These are phyloP conservation scores for Spialia ferax DNA, from an alignment of 2,888 invertebrate genomes.

Conservation along the genomic window DNA sequence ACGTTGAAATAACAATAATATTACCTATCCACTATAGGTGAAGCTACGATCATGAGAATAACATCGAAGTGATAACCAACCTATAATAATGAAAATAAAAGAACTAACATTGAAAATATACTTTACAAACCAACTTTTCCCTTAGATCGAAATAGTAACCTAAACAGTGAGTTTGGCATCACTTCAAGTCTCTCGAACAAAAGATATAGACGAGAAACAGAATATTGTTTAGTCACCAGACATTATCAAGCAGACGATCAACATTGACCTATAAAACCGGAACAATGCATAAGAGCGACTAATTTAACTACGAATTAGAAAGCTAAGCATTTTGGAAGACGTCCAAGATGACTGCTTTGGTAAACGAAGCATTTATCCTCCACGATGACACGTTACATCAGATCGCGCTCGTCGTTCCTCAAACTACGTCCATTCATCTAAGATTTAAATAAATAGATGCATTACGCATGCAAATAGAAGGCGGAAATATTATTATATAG, in stretches of 20 bases:
- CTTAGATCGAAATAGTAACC: neutral
- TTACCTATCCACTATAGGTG: no score
- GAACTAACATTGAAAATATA: neutral
- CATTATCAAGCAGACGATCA: conserved; percentile 12
- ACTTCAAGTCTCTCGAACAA: neutral
- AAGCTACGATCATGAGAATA: no score
- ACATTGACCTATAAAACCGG: conserved; percentile 33
- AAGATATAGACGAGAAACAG: neutral
- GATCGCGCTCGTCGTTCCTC: conserved; percentile 7
- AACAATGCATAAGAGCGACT: conserved; percentile 26
- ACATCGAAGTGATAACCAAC: no score
- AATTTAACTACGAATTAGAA: conserved; percentile 35
- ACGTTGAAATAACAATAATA: neutral
- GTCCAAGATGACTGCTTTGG: conserved; percentile 43
- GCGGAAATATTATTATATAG: conserved; percentile 3
- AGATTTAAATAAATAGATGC: conserved; percentile 15
- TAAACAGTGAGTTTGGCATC: neutral
- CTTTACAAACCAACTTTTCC: no score
- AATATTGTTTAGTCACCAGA: conserved; percentile 1
- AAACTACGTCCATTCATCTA: conserved; percentile 23
- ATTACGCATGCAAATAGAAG: conserved; percentile 14
- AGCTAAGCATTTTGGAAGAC: conserved; percentile 44
- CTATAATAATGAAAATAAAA: neutral
- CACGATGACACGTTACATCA: conserved; percentile 43
- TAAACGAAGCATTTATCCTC: conserved; percentile 46